Percentiles rank a stretch among this genome's conserved stretches.
phyloP scores from a whole-genome alignment of 2,797 vertebrate species.

The Chaetophractus vellerosus region DNA sequence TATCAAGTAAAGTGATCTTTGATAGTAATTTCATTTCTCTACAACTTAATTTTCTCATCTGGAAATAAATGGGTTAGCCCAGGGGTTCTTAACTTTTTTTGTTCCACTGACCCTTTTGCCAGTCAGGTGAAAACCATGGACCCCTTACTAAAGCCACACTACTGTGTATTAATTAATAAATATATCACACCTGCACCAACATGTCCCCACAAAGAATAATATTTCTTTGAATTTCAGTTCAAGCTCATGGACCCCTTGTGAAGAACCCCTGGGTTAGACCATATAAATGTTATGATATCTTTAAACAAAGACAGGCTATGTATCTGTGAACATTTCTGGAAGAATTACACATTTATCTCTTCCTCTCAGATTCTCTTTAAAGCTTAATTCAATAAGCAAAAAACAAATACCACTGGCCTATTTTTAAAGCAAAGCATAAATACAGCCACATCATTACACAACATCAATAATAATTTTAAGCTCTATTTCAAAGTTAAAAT shows the following conservation, averaged over 20 bases:
- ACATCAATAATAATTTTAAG: slow-evolving; percentile 21
- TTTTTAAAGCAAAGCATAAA: slow-evolving; percentile 50
- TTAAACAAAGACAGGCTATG: neutral
- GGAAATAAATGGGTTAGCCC: neutral
- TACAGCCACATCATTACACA: neutral
- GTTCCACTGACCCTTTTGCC: too few relatives aligned
- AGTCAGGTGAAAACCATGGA: too few relatives aligned
- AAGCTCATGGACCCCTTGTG: too few relatives aligned
- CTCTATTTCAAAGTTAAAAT: slow-evolving; percentile 37
- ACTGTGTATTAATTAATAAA: too few relatives aligned
- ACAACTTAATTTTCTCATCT: slow-evolving; percentile 15
- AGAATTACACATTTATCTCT: slow-evolving; percentile 33
- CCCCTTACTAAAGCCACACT: too few relatives aligned
- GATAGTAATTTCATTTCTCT: neutral
- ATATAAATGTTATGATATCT: neutral
- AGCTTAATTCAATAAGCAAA: slow-evolving; percentile 18
- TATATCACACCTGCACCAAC: too few relatives aligned
- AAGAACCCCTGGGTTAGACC: neutral
- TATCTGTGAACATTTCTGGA: neutral
- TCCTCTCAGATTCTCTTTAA: neutral
- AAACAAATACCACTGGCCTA: neutral
- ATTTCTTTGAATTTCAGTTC: too few relatives aligned
- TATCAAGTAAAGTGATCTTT: neutral
- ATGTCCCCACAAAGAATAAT: too few relatives aligned
- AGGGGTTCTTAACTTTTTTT: neutral